Evolutionary conservation across 2,888 invertebrate genomes (phyloP).

Genomic region (Brachynemurus nebulosus): DNA sequence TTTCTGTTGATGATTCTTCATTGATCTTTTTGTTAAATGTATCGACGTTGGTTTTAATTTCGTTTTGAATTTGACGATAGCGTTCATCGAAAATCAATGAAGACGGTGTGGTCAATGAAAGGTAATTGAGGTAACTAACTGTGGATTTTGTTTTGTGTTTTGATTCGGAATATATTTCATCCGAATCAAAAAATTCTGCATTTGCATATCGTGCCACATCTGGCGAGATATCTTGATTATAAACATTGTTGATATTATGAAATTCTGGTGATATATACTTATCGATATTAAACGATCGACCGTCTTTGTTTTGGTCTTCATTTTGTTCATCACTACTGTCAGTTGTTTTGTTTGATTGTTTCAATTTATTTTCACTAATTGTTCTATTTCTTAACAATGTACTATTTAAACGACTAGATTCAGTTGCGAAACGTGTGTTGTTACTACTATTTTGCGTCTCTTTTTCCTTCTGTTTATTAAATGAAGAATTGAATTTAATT

Average conservation of each 20-base stretch:
- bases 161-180: conserved; percentile 11
- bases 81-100: conserved; percentile 39
- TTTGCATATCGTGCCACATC: conserved; percentile 28
- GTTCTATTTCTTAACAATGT: too few relatives aligned
- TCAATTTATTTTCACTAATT: too few relatives aligned
- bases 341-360: too few relatives aligned
- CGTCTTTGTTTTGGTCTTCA: too few relatives aligned
- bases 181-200: conserved; percentile 19
- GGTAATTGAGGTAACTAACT: conserved; percentile 9
- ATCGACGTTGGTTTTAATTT: conserved; percentile 37
- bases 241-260: conserved; percentile 36
- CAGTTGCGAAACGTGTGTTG: too few relatives aligned
- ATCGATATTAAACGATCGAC: conserved; percentile 26
- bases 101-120: conserved; percentile 36
- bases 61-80: conserved; percentile 36
- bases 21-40: too few relatives aligned
- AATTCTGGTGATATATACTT: conserved; percentile 39
- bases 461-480: too few relatives aligned
- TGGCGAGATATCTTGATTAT: conserved; percentile 35
- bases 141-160: conserved; percentile 4
- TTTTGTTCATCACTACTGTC: too few relatives aligned
- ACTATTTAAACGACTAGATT: too few relatives aligned
- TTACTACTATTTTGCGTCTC: too few relatives aligned
- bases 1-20: conserved; percentile 6
- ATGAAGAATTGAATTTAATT: too few relatives aligned